Conservation (phyloP, 2,113 vertebrate genomes). For the Arvicanthis niloticus region DNA sequence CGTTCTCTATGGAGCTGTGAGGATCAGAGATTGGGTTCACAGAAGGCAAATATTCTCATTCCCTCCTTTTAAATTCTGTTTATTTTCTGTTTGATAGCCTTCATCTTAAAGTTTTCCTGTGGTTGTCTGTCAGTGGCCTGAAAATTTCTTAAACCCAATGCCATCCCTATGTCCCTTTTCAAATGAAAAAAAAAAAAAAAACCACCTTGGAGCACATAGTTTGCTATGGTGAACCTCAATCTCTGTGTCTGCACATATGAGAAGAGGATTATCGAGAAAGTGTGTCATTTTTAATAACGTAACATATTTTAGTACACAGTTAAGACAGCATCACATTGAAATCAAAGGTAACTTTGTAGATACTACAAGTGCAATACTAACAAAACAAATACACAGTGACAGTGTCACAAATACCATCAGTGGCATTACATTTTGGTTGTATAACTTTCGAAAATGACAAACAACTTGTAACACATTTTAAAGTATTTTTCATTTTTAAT, state of each 20-base stretch:
- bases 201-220: background rate
- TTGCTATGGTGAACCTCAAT: background rate
- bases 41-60: conserved; percentile 35
- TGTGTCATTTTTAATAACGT: background rate
- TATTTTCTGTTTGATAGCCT: conserved; percentile 41
- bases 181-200: background rate
- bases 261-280: conserved; percentile 23
- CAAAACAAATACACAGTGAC: background rate
- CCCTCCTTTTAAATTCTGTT: conserved; percentile 32
- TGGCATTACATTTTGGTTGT: background rate
- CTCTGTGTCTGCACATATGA: background rate
- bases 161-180: background rate
- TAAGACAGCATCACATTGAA: background rate
- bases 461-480: background rate
- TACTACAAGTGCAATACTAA: background rate
- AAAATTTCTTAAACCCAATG: background rate
- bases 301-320: background rate
- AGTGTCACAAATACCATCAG: background rate
- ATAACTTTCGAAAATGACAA: conserved; percentile 8
- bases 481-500: background rate
- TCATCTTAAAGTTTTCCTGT: conserved; percentile 52
- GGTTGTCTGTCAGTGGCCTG: background rate
- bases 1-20: conserved; percentile 39
- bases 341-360: background rate
- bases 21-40: conserved; percentile 57